Conservation (phyloP, 2,113 vertebrate genomes). For the Tringa solitaria region DNA sequence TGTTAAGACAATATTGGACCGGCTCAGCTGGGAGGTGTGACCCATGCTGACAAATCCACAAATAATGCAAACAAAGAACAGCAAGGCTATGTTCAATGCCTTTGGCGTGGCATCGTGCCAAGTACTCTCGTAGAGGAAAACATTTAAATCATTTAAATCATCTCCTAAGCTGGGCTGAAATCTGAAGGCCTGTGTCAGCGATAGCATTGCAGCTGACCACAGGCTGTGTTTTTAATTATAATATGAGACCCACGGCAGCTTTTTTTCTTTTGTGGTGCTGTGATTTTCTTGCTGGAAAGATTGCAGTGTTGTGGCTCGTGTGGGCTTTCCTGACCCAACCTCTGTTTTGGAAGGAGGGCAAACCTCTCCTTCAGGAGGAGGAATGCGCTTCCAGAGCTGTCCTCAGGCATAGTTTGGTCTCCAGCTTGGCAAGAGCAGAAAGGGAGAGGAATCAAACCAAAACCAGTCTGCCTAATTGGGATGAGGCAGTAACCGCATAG, state of each 20-base stretch:
- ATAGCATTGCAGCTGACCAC: background rate
- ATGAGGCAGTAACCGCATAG: background rate
- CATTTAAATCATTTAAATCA: background rate
- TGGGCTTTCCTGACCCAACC: background rate
- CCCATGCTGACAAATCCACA: background rate
- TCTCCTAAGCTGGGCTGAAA: background rate
- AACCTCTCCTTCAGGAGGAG: background rate
- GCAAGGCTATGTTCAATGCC: background rate
- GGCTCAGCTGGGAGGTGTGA: background rate
- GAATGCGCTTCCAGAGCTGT: background rate
- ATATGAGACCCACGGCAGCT: background rate
- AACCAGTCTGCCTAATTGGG: background rate
- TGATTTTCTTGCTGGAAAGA: background rate
- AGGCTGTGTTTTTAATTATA: background rate
- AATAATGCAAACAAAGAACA: background rate
- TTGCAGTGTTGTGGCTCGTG: background rate
- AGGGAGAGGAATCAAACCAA: background rate
- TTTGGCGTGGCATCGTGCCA: background rate
- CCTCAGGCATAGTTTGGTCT: background rate
- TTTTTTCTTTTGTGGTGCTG: background rate
- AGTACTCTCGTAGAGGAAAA: accelerated
- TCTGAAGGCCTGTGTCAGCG: background rate
- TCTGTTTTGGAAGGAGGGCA: background rate
- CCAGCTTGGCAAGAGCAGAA: background rate
- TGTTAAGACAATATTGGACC: background rate